These are phyloP conservation scores for Antennarius striatus DNA, from an alignment of 2,113 vertebrate species.

Conservation along the genomic window DNA sequence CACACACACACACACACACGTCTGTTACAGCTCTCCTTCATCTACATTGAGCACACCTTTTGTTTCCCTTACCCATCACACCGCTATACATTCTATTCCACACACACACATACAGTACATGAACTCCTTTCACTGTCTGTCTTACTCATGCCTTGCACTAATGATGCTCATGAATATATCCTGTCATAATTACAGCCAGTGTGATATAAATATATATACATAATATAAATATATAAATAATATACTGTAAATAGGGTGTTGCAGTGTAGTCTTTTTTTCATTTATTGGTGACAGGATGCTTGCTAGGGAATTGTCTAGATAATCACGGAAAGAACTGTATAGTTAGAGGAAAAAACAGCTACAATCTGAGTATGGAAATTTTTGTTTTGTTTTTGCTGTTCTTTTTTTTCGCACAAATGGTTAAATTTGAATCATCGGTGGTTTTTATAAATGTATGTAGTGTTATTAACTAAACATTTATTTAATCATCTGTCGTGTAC, in stretches of 20 bases:
- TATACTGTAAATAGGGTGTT: constrained; percentile 99
- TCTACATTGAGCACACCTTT: constrained; percentile 19
- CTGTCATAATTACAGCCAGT: constrained; percentile 79
- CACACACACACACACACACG: constrained; percentile 9
- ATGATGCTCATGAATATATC: constrained; percentile 80
- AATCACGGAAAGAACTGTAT: constrained; percentile 89
- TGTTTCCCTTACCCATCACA: background rate
- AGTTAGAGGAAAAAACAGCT: constrained; percentile 85
- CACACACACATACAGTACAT: constrained; percentile 29
- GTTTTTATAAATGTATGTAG: constrained; percentile 89
- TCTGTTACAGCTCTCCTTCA: constrained; percentile 56
- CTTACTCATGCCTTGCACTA: constrained; percentile 84
- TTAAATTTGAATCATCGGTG: constrained; percentile 90
- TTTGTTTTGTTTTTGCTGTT: constrained; percentile 69
- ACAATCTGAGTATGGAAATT: constrained; percentile 79
- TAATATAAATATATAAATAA: constrained; percentile 82
- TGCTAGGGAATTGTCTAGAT: constrained; percentile 89
- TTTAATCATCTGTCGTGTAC: constrained; percentile 74
- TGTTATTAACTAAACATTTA: constrained; percentile 81
- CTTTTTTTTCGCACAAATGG: constrained; percentile 82
- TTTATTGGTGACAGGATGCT: constrained; percentile 91
- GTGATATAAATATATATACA: constrained; percentile 78
- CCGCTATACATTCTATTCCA: constrained; percentile 19
- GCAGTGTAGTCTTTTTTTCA: constrained; percentile 89
- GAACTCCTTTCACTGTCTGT: constrained; percentile 70